A percentile compares a stretch with the other conserved stretches of the same genome.
Conservation (phyloP, 2,113 vertebrate genomes). For the Narcine bancroftii region DNA sequence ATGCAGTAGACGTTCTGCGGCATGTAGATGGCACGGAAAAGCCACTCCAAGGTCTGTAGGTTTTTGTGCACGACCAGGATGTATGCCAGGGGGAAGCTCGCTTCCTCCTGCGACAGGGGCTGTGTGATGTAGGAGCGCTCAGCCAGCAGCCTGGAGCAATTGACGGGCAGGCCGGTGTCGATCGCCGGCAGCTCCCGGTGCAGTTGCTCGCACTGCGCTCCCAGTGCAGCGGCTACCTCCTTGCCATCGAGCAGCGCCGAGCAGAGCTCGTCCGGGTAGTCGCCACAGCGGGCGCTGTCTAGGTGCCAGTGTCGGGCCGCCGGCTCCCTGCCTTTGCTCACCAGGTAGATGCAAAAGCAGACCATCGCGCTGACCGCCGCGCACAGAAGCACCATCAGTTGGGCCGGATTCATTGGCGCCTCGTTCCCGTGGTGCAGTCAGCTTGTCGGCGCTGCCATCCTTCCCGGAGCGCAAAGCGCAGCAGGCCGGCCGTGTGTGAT, state of each 20-base stretch:
- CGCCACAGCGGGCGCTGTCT: not conserved
- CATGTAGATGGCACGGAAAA: conserved; percentile 53
- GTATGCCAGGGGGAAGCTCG: conserved; percentile 51
- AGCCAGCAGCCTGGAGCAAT: not conserved
- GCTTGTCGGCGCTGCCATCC: not conserved
- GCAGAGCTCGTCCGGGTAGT: conserved; percentile 28
- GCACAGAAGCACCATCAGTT: not conserved
- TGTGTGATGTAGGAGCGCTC: not conserved
- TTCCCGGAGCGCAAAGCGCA: too few relatives aligned
- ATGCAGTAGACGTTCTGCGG: conserved; percentile 59
- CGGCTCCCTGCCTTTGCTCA: not conserved
- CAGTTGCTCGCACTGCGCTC: not conserved
- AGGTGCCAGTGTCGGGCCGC: not conserved
- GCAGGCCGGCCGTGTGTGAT: too few relatives aligned
- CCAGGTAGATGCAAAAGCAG: not conserved
- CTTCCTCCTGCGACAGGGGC: conserved; percentile 50
- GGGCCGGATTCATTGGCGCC: conserved; percentile 7
- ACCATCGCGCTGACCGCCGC: not conserved
- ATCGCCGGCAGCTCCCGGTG: not conserved
- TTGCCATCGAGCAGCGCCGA: conserved; percentile 1
- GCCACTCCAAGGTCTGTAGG: conserved; percentile 49
- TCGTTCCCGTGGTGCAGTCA: not conserved
- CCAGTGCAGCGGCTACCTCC: not conserved
- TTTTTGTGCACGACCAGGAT: conserved; percentile 54
- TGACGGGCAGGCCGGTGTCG: not conserved